phyloP scores from a whole-genome alignment of 2,888 invertebrate genomes.

The Drosophila peninsularis region DNA sequence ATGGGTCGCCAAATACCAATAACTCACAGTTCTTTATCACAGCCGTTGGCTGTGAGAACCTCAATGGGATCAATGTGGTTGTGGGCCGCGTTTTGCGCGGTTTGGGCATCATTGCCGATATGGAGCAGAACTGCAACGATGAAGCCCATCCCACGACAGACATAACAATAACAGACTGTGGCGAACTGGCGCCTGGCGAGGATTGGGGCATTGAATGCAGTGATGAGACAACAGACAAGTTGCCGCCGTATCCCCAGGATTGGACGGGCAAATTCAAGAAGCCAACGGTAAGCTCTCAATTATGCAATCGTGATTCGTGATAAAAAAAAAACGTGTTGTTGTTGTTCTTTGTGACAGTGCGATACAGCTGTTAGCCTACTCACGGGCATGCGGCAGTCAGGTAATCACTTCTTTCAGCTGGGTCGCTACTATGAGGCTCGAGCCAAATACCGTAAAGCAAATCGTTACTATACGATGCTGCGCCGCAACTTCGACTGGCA shows the following conservation, averaged over 20 bases:
- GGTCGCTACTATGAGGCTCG: conserved; percentile 88
- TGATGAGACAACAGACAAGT: conserved; percentile 89
- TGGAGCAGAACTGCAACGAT: conserved; percentile 87
- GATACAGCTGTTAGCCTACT: conserved; percentile 86
- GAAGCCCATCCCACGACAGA: conserved; percentile 87
- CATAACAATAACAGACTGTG: conserved; percentile 90
- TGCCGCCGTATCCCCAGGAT: conserved; percentile 92
- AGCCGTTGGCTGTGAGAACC: conserved; percentile 89
- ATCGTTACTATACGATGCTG: conserved; percentile 88
- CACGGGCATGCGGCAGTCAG: conserved; percentile 88
- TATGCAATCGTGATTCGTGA: conserved; percentile 10
- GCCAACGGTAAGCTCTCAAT: conserved; percentile 62
- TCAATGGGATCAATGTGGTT: conserved; percentile 92
- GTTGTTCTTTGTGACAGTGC: conserved; percentile 80
- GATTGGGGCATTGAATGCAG: conserved; percentile 89
- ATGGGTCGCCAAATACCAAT: conserved; percentile 91
- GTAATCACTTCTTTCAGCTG: conserved; percentile 89
- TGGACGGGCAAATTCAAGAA: conserved; percentile 85
- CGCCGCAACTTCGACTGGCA: conserved; percentile 77
- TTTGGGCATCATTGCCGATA: conserved; percentile 89
- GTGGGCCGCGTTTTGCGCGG: conserved; percentile 93
- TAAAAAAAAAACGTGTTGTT: conserved; percentile 7
- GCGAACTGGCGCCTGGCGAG: conserved; percentile 87
- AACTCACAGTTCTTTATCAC: conserved; percentile 98
- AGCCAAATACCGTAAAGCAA: conserved; percentile 92